Evolutionary conservation across 2,113 vertebrate genomes (phyloP), one percentile per base, ranked within the genome.

Genomic region (Leptobrachium ailaonicum): DNA sequence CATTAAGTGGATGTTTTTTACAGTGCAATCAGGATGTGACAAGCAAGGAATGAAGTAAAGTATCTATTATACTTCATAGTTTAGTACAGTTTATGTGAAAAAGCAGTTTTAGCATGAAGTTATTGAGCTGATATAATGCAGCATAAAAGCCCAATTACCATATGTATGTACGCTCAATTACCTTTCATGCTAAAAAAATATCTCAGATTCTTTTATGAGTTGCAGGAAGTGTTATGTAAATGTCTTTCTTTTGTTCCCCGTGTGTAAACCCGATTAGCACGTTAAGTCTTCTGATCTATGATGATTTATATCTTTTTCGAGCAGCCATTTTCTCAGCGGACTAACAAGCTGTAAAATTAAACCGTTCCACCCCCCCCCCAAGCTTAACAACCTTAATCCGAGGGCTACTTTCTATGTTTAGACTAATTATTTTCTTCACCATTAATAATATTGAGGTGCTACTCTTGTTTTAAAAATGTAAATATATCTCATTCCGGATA

Each of bases 241-340:
- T 54, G 50, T 11, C 12, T 2, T 54, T 11, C 50, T 11, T 54
- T 54, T 54, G 6, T 12, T 62, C 11, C 20, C 20, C n/a, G 11
- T 62, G 60, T 3, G 60, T 62, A 62, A 62, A 62, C 14, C 14
- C n/a, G 60, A 62, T 62, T 62, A 62, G 60, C 60, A 62, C 20
- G 11, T 13, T 62, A 62, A 62, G 60, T 14, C 11, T 62, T 62
- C 60, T 62, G 60, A 62, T 62, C 60, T 12, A 14, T 14, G 10
- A n/a, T 62, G 60, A 62, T 62, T 62, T 62, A 62, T 62, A 62
- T n/a, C 60, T 62, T 62, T 62, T 62, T 62, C 60, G n/a, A 62
- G 14, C 9, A 62, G 60, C 60, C 14, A n/a, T 62, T 62, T 62
- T 62, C 60, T 12, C 60, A 5, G 50, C 14, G 13, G 60, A 62